Evolutionary conservation across 2,888 invertebrate species (phyloP), one percentile per base, ranked within the genome.

Genomic region (Heliconius ethilla): DNA sequence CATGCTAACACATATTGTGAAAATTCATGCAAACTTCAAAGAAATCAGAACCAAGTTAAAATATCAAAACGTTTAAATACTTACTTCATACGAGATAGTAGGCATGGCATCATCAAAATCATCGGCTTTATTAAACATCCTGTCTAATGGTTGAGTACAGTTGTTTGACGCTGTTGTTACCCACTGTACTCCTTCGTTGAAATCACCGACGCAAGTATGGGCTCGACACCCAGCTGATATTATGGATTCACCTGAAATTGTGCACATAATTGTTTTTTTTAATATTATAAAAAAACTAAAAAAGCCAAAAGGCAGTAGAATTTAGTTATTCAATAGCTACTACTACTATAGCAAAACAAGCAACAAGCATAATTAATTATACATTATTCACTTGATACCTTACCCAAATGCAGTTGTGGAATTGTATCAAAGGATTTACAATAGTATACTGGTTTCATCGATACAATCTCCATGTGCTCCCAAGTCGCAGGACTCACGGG

Each of bases 181-280:
- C 86, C 89, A 90, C 74, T 91, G 89, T 5, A 92, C 90, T 0
- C 95, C 94, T 29, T 89, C 88, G 83, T 92, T 92, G 85, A 90
- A 95, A 82, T 93, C 89, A 0, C 95, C 95, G 0, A 89, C 83
- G 81, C 94, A 95, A 0, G 84, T 86, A 82, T 88, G 88, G 2
- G 83, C 86, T 59, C 74, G 77, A 78, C 83, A 83, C 3, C 70
- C 79, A 13, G 45, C 37, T 27, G 80, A 70, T 25, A 33, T 66
- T 51, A 63, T 76, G 13, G 73, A 76, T 33, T 81, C 55, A 18
- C 78, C 76, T 79, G 40, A 63, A 62, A 69, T 59, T 72, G 5
- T 40, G 7, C 25, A 15, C 25, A n/a, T 29, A 29, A 6, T 15
- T 65, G 3, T 3, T 66, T 9, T 7, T 29, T 29, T 22, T 3